Evolutionary conservation across 1,140 invertebrate genomes (phyloP), one percentile per base, ranked within the genome.

Genomic region (Sitophilus oryzae): DNA sequence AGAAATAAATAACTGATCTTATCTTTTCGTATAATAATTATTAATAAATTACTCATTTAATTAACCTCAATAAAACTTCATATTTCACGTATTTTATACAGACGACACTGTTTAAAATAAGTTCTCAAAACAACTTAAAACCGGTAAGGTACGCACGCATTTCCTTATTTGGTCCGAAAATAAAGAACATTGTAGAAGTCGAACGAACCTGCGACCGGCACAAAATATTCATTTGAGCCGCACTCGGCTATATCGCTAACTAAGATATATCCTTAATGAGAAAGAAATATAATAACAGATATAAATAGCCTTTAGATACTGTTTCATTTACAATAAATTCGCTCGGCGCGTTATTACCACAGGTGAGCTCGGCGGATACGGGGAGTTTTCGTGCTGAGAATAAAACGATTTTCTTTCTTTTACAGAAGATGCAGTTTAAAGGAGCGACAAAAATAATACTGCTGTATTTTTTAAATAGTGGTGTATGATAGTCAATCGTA

Each of bases 311-410:
- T 65, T 63, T 65, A 63, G 61, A 63, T 63, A 63, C 64, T 60
- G 64, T 65, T 65, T 65, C 64, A 63, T 65, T 65, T 65, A 65
- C 64, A 63, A 65, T 65, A 65, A 65, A 65, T 65, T 65, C 52
- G 64, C 56, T 56, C 44, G 59, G 42, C 51, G 41, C 51, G 51
- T 65, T 65, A 65, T 65, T 65, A 63, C 61, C 48, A 58, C 62
- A 65, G 63, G 63, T 65, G 59, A 63, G 53, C 45, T 50, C 47
- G 37, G 20, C 41, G 19, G 40, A 58, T 50, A 42, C 50, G 59
- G 43, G 35, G 22, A 25, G 49, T 51, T 51, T 51, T 51, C 37
- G 49, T 40, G 23, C 10, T 42, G 38, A 30, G 25, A 30, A 30
- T 30, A 11, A 11, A 5, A 6, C 25, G 25, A 30, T 30, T 30